phyloP scores from a whole-genome alignment of 2,113 vertebrate species.

The Austrofundulus limnaeus region DNA sequence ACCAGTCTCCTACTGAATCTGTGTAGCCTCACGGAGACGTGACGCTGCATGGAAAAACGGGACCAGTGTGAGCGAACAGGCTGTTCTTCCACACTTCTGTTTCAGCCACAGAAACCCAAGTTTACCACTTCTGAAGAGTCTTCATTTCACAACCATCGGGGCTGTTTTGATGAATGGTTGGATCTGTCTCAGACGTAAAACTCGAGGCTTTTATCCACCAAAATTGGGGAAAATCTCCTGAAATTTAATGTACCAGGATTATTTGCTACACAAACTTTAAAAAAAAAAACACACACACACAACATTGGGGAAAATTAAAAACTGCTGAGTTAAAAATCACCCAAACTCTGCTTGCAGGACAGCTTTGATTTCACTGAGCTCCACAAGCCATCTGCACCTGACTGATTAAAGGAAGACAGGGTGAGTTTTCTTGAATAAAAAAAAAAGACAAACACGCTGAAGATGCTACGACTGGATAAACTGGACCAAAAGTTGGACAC shows the following conservation, averaged over 20 bases:
- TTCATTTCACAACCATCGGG: slow-evolving; percentile 4
- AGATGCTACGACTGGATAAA: slow-evolving; percentile 17
- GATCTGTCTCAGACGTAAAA: slow-evolving; percentile 6
- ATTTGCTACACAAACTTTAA: background rate
- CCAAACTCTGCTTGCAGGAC: slow-evolving; percentile 4
- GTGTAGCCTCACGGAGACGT: slow-evolving; percentile 41
- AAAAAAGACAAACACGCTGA: slow-evolving; percentile 17
- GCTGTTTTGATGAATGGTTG: slow-evolving; percentile 3
- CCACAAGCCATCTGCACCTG: slow-evolving; percentile 17
- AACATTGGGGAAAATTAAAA: slow-evolving; percentile 1
- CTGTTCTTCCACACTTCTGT: slow-evolving; percentile 7
- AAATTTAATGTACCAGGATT: background rate
- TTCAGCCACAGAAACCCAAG: background rate
- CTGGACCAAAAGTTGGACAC: slow-evolving; percentile 21
- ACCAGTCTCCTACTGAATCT: slow-evolving; percentile 84
- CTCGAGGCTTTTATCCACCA: background rate
- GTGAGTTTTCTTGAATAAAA: slow-evolving; percentile 11
- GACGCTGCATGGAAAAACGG: background rate
- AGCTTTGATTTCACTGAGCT: slow-evolving; percentile 18
- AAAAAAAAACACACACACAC: background rate
- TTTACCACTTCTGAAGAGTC: slow-evolving; percentile 2
- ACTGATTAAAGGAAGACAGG: slow-evolving; percentile 19
- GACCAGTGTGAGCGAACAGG: slow-evolving; percentile 1
- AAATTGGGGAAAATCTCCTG: background rate
- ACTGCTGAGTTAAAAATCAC: background rate